phyloP scores from a whole-genome alignment of 2,797 vertebrate species.

The Xerus rutilus region DNA sequence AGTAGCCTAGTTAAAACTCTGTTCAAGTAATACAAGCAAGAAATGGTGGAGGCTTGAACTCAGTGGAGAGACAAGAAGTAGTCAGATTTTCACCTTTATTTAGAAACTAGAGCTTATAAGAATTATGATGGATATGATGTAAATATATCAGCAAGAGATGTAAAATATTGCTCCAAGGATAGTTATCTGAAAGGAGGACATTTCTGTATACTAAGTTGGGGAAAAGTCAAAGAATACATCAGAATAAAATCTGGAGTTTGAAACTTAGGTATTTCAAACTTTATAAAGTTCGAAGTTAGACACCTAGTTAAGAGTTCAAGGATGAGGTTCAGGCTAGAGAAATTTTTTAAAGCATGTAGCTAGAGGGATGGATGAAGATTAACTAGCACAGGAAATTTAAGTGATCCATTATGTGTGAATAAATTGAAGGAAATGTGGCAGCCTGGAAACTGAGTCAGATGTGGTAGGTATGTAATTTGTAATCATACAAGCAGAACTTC shows the following conservation, averaged over 20 bases:
- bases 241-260: not conserved
- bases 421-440: not conserved
- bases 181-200: not conserved
- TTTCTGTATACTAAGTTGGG: not conserved
- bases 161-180: not conserved
- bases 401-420: not conserved
- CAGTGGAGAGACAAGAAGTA: not conserved
- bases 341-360: not conserved
- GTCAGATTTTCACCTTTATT: constrained; percentile 22
- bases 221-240: constrained; percentile 12
- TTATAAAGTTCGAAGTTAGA: constrained; percentile 2
- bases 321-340: not conserved
- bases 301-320: not conserved
- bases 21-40: not conserved
- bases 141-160: constrained; percentile 15
- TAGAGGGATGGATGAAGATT: not conserved
- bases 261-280: not conserved
- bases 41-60: not conserved
- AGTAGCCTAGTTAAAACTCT: not conserved
- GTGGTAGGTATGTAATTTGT: not conserved
- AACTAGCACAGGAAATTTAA: not conserved
- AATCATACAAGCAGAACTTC: not conserved
- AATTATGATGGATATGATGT: not conserved
- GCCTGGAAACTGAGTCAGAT: not conserved
- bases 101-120: constrained; percentile 33